These are phyloP conservation scores for Iguana delicatissima DNA, from an alignment of 2,797 vertebrate genomes.

Conservation along the genomic window DNA sequence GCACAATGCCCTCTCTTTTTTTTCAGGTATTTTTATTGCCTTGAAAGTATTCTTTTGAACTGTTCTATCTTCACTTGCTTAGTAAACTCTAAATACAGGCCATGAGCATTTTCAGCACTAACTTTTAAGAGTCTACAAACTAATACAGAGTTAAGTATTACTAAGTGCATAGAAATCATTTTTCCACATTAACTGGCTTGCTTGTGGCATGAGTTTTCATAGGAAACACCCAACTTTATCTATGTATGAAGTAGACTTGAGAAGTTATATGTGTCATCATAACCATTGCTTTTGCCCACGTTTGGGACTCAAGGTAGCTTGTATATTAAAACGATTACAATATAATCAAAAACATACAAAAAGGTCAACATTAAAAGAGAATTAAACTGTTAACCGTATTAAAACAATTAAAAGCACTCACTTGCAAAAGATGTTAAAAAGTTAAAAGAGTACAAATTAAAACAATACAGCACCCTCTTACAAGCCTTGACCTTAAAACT, in stretches of 20 bases:
- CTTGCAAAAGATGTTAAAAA: too few relatives aligned
- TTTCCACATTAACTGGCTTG: not conserved
- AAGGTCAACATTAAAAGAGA: too few relatives aligned
- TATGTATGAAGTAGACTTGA: not conserved
- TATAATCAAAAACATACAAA: not conserved
- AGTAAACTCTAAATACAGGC: not conserved
- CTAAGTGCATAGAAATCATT: not conserved
- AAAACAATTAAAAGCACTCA: too few relatives aligned
- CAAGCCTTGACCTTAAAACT: too few relatives aligned
- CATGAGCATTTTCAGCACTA: not conserved
- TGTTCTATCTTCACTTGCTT: not conserved
- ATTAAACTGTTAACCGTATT: too few relatives aligned
- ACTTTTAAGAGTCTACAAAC: not conserved
- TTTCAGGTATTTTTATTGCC: not conserved
- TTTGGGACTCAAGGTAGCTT: too few relatives aligned
- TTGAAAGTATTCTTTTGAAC: not conserved
- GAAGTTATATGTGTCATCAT: too few relatives aligned
- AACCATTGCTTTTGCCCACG: too few relatives aligned
- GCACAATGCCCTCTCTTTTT: slow-evolving; percentile 27
- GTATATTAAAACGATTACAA: not conserved
- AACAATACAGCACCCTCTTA: too few relatives aligned
- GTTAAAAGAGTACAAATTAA: too few relatives aligned
- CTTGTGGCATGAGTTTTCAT: not conserved
- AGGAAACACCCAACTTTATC: not conserved
- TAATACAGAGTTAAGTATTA: not conserved